Evolutionary conservation across 1,140 invertebrate genomes (phyloP).

Genomic region (Pararge aegeria): DNA sequence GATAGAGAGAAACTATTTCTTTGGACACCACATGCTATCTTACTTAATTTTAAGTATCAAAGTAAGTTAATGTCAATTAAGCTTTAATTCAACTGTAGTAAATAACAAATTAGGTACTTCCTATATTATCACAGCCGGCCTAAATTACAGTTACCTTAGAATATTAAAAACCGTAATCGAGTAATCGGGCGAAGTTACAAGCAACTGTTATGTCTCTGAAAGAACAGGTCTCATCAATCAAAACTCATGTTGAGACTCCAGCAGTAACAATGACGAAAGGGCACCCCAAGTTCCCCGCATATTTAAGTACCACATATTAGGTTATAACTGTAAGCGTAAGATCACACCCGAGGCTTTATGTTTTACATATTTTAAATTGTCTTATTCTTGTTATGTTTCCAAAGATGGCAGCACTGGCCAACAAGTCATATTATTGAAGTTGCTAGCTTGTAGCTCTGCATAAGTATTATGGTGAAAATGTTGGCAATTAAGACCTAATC

Average conservation of each 20-base stretch:
- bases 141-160: no score
- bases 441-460: no score
- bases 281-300: conserved; percentile 10
- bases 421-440: no score
- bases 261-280: conserved; percentile 56
- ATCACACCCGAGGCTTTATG: neutral
- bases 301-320: neutral
- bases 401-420: no score
- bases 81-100: conserved; percentile 40
- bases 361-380: neutral
- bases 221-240: conserved; percentile 55
- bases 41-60: no score
- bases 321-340: neutral
- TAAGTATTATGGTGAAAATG: no score
- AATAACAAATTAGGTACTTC: no score
- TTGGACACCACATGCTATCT: no score
- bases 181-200: conserved; percentile 66
- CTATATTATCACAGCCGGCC: no score
- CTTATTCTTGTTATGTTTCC: neutral
- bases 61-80: no score
- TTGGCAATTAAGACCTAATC: no score
- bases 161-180: conserved; percentile 73
- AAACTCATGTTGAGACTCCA: conserved; percentile 46
- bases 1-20: no score
- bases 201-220: conserved; percentile 62